Evolutionary conservation across 2,797 vertebrate species (phyloP), one percentile per base, ranked within the genome.

Genomic region (Lacerta agilis): DNA sequence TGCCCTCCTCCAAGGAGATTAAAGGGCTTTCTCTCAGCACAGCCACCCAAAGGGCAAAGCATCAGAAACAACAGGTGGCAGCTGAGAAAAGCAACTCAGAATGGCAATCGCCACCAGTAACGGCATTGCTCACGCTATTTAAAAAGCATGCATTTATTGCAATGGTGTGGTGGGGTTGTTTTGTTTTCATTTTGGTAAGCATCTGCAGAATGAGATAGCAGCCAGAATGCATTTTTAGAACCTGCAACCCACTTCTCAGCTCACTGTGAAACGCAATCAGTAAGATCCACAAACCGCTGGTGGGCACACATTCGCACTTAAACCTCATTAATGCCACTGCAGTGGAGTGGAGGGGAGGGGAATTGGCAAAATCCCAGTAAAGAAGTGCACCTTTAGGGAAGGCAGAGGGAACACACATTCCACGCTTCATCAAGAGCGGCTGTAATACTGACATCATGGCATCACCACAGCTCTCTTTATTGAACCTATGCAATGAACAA

Each of bases 41-140:
- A 67, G 67, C 27, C 82, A 72, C 2, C 55, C 85, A 36, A 89
- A 91, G 1, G 72, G 55, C 33, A 49, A 23, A n/a, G 45, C 13
- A 71, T 61, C 49, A 66, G 75, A 2, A 85, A 86, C 9, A 41
- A 7, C 43, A 85, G n/a, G 87, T 64, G 41, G 87, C 49, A 55
- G 7, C 9, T 43, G 13, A 81, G 1, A 11, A 23, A 88, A 17
- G 45, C n/a, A 86, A 5, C 66, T 73, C 45, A 36, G 82, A 90
- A 71, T 27, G 80, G 78, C 87, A 76, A 23, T 69, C 9, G 69
- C 77, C 71, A 85, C 33, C 85, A 88, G 38, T 49, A 88, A 67
- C 3, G 87, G 76, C 3, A 67, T 49, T 43, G 5, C 29, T 89
- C 41, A 79, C 84, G 43, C 71, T 88, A 83, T 86, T 92, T 81